Base-by-base conservation (phyloP, 1,140 invertebrate species). In the Diachasmimorpha longicaudata region DNA sequence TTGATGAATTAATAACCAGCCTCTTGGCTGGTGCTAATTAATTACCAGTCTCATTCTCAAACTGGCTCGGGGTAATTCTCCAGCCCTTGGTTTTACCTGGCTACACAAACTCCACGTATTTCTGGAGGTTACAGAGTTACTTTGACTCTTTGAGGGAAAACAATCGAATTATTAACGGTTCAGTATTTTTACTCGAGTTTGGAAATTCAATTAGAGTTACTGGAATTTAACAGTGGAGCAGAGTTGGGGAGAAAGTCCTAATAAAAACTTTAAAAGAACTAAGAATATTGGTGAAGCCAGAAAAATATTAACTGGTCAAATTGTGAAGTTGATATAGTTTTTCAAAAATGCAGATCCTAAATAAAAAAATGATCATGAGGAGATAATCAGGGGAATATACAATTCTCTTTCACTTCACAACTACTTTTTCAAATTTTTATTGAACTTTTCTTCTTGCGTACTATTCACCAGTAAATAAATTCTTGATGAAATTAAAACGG, bases 1-100 rank as follows among this genome's bases (percentile, higher is more conserved):
- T 58, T 72, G 71, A 72, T 66, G 55, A 72, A 72, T 63, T 72
- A 72, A 72, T 72, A 72, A 72, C 52, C 71, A 55, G 23, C 25
- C 71, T 25, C 46, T 31, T 23, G 36, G 52, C n/a, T 63, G 8
- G 48, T 36, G 37, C 14, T 37, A 37, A 63, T 72, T 72, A 72
- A 72, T 72, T 37, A 63, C 48, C 23, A 63, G n/a, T 58, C n/a
- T 58, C 52, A 58, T 19, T 58, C 16, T 21, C 52, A 58, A 21
- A 31, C 31, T 31, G 31, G 31, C 31, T 16, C 8, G 52, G n/a
- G 52, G 52, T n/a, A 6, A 58, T 16, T 58, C 19, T 13, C n/a
- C 0, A 13, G 31, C 19, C 52, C 52, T 58, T 1, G 52, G 16
- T 58, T 58, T 58, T 16, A 58, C n/a, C 52, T 58, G 31, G 31